phyloP scores from a whole-genome alignment of 2,113 vertebrate genomes.

The Tauraco erythrolophus region DNA sequence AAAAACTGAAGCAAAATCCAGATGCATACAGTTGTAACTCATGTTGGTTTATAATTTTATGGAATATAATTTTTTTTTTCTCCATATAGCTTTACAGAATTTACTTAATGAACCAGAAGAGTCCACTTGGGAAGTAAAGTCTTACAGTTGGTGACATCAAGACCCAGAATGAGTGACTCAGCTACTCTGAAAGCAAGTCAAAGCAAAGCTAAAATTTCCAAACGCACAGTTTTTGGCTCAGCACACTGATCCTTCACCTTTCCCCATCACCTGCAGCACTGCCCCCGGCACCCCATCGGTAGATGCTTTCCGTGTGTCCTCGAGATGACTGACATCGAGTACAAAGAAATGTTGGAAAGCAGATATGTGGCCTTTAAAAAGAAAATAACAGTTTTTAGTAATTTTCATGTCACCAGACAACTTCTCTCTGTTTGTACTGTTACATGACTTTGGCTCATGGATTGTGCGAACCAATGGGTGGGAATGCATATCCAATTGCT shows the following conservation, averaged over 20 bases:
- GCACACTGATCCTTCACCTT: not conserved
- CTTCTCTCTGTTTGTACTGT: not conserved
- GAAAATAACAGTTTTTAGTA: not conserved
- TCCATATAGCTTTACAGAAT: not conserved
- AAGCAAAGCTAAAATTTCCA: not conserved
- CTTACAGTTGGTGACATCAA: not conserved
- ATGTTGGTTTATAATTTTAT: not conserved
- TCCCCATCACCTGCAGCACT: not conserved
- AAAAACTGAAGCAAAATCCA: not conserved
- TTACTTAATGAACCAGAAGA: not conserved
- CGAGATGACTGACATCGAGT: not conserved
- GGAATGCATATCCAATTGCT: too few species aligned
- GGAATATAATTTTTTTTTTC: not conserved
- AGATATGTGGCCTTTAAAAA: not conserved
- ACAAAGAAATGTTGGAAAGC: not conserved
- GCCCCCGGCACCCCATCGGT: too few species aligned
- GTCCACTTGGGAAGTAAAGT: not conserved
- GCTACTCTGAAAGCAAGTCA: not conserved
- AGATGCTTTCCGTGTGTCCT: rapidly evolving
- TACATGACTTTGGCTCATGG: not conserved
- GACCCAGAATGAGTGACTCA: not conserved
- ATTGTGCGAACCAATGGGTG: not conserved
- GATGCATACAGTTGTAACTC: not conserved
- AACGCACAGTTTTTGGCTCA: not conserved
- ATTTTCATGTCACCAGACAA: not conserved